Conservation (phyloP, 2,797 vertebrate genomes). For the Babyrousa celebensis region DNA sequence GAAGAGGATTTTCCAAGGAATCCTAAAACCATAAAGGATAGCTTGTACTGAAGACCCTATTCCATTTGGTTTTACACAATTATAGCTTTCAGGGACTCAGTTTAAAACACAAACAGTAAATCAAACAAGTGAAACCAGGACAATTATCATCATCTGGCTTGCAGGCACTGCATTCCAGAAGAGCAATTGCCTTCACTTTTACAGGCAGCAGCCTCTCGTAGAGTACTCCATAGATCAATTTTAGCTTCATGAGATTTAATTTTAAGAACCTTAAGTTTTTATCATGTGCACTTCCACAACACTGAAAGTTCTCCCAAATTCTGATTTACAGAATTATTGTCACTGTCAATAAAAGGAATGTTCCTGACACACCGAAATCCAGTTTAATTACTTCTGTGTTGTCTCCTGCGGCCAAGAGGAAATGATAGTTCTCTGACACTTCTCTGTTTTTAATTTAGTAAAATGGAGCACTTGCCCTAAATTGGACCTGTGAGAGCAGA, state of each 20-base stretch:
- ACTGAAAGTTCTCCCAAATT: conserved; percentile 84
- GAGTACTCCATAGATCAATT: conserved; percentile 75
- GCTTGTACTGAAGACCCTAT: neutral
- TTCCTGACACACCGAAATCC: conserved; percentile 85
- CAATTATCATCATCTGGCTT: neutral
- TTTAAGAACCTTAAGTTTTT: conserved; percentile 83
- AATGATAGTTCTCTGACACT: conserved; percentile 83
- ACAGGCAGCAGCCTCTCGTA: conserved; percentile 52
- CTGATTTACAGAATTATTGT: conserved; percentile 89
- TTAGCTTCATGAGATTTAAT: conserved; percentile 87
- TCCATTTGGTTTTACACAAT: neutral
- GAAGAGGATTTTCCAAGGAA: neutral
- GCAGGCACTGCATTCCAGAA: conserved; percentile 57
- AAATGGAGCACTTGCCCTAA: conserved; percentile 77
- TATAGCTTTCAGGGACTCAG: neutral
- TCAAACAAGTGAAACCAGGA: no score
- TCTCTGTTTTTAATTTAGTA: conserved; percentile 87
- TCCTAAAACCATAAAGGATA: neutral
- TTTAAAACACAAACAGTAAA: neutral
- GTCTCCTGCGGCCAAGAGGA: conserved; percentile 82
- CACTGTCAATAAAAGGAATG: conserved; percentile 89
- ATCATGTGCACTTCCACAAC: conserved; percentile 87
- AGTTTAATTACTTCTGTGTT: conserved; percentile 89
- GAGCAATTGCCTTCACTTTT: conserved; percentile 65
- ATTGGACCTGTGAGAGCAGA: conserved; percentile 70